A percentile compares a stretch with the other conserved stretches of the same genome.
These are phyloP conservation scores for Brachionus asplanchnoidis DNA, from an alignment of 1,140 invertebrate species.

Conservation along the genomic window DNA sequence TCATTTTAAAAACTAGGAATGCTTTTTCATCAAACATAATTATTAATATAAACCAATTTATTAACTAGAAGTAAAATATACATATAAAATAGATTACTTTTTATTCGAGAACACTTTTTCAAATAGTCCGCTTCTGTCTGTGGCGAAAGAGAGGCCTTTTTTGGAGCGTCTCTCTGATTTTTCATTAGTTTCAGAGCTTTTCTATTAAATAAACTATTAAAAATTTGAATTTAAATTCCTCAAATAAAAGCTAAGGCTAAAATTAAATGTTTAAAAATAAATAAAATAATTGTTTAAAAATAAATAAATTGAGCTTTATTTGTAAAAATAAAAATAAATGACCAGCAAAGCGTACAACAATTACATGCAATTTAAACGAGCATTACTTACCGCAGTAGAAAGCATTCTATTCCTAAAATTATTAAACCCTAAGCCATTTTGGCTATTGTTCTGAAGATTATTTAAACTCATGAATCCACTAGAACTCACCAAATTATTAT, in stretches of 20 bases:
- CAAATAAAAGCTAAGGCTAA: not conserved
- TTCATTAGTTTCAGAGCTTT: conserved; percentile 3
- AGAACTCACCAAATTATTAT: not conserved
- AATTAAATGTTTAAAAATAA: not conserved
- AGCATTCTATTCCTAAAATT: conserved; percentile 21
- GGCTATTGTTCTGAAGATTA: not conserved
- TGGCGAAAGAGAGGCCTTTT: conserved; percentile 2
- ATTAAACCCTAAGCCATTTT: not conserved
- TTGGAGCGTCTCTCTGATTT: not conserved
- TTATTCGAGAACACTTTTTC: conserved; percentile 31
- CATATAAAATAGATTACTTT: not conserved
- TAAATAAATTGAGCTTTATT: not conserved
- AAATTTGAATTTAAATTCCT: not conserved
- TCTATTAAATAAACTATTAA: not conserved
- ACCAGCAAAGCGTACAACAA: not conserved
- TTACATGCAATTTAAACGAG: not conserved
- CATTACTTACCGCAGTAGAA: not conserved
- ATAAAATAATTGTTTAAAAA: too few relatives aligned
- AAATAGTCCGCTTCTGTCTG: not conserved
- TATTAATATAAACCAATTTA: too few relatives aligned
- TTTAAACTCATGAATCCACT: conserved; percentile 11
- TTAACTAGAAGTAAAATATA: not conserved
- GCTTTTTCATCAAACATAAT: too few relatives aligned
- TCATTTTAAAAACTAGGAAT: too few relatives aligned
- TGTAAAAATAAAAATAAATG: not conserved